These are phyloP conservation scores for Caenorhabditis auriculariae DNA, from an alignment of 2,888 invertebrate species.

Conservation along the genomic window DNA sequence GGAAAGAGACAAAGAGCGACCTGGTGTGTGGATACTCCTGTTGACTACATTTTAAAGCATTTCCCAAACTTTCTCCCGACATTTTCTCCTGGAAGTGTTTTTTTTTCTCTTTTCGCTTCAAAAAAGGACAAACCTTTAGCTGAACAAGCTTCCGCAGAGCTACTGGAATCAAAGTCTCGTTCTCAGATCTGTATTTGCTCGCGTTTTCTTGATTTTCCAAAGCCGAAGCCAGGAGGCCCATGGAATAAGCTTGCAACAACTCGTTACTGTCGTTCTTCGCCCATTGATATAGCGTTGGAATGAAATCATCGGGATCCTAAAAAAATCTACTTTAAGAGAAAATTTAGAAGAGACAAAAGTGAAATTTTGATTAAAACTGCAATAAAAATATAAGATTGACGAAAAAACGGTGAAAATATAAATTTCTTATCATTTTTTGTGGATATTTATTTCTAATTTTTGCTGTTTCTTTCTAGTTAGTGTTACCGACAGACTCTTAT, in stretches of 20 bases:
- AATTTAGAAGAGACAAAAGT: background rate
- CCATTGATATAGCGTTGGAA: constrained; percentile 84
- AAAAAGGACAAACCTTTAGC: constrained; percentile 70
- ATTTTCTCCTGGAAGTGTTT: background rate
- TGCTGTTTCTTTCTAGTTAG: background rate
- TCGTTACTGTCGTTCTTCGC: constrained; percentile 80
- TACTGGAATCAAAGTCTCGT: constrained; percentile 71
- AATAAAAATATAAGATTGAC: no score
- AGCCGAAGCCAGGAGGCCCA: constrained; percentile 87
- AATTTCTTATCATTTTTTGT: no score
- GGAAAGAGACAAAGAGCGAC: background rate
- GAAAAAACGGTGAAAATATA: no score
- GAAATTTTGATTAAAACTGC: no score
- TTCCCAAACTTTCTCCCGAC: background rate
- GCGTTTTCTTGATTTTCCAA: constrained; percentile 97
- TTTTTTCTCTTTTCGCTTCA: background rate
- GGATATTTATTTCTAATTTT: no score
- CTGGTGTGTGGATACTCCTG: background rate
- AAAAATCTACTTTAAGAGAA: constrained; percentile 3
- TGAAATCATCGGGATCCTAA: constrained; percentile 73
- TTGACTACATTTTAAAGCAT: no score
- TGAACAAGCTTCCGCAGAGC: constrained; percentile 82
- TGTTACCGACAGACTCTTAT: background rate
- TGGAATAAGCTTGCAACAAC: constrained; percentile 89
- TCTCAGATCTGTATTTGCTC: constrained; percentile 74